phyloP scores from a whole-genome alignment of 2,888 invertebrate species.

The Nephrotoma flavescens region DNA sequence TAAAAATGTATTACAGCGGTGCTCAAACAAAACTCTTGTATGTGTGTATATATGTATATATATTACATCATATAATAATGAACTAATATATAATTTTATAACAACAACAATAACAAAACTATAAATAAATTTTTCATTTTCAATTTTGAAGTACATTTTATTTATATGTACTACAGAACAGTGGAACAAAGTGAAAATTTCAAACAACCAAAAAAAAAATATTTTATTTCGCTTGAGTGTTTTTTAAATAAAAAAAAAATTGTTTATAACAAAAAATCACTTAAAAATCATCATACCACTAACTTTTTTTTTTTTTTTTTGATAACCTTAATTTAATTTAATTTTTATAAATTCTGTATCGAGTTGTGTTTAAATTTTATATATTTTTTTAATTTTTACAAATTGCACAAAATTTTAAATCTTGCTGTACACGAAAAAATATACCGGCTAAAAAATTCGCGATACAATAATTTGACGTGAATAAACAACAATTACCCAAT shows the following conservation, averaged over 20 bases:
- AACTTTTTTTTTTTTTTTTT: not conserved
- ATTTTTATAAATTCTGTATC: not conserved
- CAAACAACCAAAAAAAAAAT: not conserved
- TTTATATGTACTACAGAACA: not conserved
- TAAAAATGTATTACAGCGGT: not conserved
- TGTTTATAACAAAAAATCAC: not conserved
- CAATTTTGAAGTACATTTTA: not conserved
- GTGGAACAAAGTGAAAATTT: not conserved
- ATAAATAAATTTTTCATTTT: not conserved
- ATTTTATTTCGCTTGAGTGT: not conserved
- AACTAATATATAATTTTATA: not conserved
- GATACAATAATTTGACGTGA: not conserved
- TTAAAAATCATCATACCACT: not conserved
- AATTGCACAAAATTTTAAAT: not conserved
- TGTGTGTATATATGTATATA: not conserved
- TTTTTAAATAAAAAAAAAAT: not conserved
- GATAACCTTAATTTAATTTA: not conserved
- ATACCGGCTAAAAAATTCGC: not conserved
- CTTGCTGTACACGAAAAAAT: not conserved
- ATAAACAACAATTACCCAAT: not conserved
- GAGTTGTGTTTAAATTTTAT: not conserved
- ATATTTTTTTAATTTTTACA: not conserved
- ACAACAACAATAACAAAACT: not conserved
- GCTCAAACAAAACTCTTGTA: not conserved
- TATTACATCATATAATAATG: not conserved